Evolutionary conservation across 1,140 invertebrate genomes (phyloP), one percentile per base, ranked within the genome.

Genomic region (Charaxes varanes): DNA sequence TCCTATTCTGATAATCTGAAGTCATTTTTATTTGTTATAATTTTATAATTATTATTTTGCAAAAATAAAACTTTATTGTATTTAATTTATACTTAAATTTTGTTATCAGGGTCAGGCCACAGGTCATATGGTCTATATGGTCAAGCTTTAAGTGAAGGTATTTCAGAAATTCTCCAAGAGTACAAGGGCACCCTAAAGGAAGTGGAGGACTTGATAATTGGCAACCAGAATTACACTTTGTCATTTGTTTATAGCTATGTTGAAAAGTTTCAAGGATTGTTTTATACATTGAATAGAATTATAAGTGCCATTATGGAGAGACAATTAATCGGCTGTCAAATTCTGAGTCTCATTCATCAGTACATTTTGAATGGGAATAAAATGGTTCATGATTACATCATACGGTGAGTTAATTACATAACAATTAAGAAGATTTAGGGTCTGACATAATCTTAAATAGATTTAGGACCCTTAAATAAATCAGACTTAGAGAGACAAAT

Each of bases 131-230:
- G 80, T n/a, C 36, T 83, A 8, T 85, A 84, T 47, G 67, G 69
- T 3, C 84, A 85, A 70, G 79, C 82, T 1, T 32, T 85, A 1
- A 80, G 80, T 50, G 84, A 85, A 59, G 84, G 82, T 1, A 65
- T 85, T 7, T 54, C 72, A 16, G 80, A 84, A 53, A 68, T 85
- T 3, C 47, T 85, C 24, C 58, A 76, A 48, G 52, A 63, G 3
- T 85, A 81, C 33, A 78, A 77, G 36, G 58, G 73, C 42, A 70
- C 68, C 13, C 42, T 85, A 12, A 63, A 74, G 12, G 68, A 84
- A 41, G 71, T 85, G 2, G 80, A 85, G 44, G 41, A 47, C 10
- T 49, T 76, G 11, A 58, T 82, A 3, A 64, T 84, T 21, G 73
- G 56, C 1, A 84, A 85, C 32, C 67, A 68, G 11, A 71, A 72